Percentiles rank a stretch among this genome's conserved stretches.
phyloP scores from a whole-genome alignment of 2,888 invertebrate species.

The Tyria jacobaeae region DNA sequence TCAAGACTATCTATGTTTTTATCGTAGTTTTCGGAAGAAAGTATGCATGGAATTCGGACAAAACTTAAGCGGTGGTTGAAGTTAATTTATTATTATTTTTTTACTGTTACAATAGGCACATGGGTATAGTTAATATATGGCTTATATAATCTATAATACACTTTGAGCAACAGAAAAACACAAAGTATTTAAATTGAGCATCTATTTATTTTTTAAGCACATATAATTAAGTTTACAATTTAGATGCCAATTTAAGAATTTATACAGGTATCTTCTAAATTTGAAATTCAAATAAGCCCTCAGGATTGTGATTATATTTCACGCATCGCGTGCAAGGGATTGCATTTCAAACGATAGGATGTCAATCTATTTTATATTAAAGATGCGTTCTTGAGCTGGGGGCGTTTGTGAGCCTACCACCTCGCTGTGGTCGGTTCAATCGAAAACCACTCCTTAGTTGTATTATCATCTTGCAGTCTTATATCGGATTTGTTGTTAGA shows the following conservation, averaged over 20 bases:
- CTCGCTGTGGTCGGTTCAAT: conserved; percentile 56
- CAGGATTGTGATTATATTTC: conserved; percentile 45
- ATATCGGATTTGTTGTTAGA: conserved; percentile 68
- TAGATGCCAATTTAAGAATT: background rate
- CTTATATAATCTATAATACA: too few species aligned
- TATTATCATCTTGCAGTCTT: conserved; percentile 62
- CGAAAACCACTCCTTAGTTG: conserved; percentile 69
- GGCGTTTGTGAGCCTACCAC: conserved; percentile 48
- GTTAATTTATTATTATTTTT: too few species aligned
- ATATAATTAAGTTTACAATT: background rate
- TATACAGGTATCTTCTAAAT: conserved; percentile 14
- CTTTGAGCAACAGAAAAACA: too few species aligned
- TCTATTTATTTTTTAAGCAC: too few species aligned
- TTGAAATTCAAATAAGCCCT: conserved; percentile 32
- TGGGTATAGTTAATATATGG: too few species aligned
- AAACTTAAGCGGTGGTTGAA: too few species aligned
- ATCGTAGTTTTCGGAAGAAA: too few species aligned
- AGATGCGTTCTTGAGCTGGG: conserved; percentile 60
- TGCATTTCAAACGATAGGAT: conserved; percentile 59
- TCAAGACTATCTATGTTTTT: background rate
- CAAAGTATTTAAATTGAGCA: too few species aligned
- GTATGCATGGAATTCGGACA: too few species aligned
- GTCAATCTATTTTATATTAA: conserved; percentile 63
- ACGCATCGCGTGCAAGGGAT: conserved; percentile 54
- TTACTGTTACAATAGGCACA: background rate